Evolutionary conservation across 2,888 invertebrate genomes (phyloP), one percentile per base, ranked within the genome.

Genomic region (Dicranocentrus wangi): DNA sequence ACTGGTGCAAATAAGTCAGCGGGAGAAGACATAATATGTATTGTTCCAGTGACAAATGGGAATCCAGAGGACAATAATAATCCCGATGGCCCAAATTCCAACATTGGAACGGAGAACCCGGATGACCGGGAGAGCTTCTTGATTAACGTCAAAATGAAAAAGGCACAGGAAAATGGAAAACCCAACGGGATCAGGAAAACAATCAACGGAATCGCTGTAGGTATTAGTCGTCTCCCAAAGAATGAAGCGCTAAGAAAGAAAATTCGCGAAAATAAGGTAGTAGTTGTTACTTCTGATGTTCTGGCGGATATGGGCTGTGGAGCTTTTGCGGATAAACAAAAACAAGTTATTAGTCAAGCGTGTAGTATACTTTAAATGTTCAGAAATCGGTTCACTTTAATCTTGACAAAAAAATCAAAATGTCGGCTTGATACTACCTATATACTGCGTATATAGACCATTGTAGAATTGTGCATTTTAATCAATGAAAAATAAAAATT

Each of bases 221-320:
- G 75, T 3, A 78, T 78, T 23, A 73, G 82, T 25, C 47, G 79
- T 17, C 32, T 78, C 23, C 78, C 78, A 0, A 78, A 78, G 25
- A 71, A 65, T 43, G 80, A 76, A 19, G 68, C 81, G 19, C 51
- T 80, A 32, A 65, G 58, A 42, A 85, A 84, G 47, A 84, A 83
- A 65, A 65, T 85, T 19, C 68, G 83, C 27, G 83, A 85, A 27
- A 84, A 84, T 63, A 85, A 85, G 81, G 83, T 85, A 61, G 83
- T 85, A 51, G 78, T 82, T 55, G 81, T 86, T 51, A 84, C 86
- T 55, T 82, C 84, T 13, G 86, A 86, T 73, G 85, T 85, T 21
- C 80, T 86, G 77, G 79, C 85, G 55, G 85, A 85, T 55, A 73
- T 86, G 83, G 86, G 86, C 10, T 86, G 86, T 60, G 84, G 66